Evolutionary conservation across 2,888 invertebrate species (phyloP), one percentile per base, ranked within the genome.

Genomic region (Dioctria linearis): DNA sequence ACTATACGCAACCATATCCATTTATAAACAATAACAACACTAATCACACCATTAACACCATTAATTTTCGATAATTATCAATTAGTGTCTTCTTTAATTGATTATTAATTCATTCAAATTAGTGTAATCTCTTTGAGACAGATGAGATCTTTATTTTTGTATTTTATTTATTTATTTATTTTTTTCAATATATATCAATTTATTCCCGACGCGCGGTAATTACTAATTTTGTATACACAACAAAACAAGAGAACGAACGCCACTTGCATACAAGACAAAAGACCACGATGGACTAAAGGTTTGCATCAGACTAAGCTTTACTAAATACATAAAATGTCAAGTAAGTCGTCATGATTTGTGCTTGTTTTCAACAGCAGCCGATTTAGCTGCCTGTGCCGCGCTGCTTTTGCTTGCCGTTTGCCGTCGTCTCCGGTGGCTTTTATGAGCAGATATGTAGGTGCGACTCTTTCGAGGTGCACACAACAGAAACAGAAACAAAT

Each of bases 251-350:
- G 63, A 51, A 37, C 9, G 57, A 63, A 6, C 61, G 61, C 46
- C 63, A 49, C 63, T 25, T 46, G 76, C 11, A 79, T 49, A 40
- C 81, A 76, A 69, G 76, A 75, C 76, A 80, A 71, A 79, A 79
- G 82, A 82, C 59, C 82, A 69, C 82, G 71, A 80, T 82, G 80
- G 80, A 80, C 82, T 82, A 82, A 78, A 80, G 79, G 80, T 81
- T 76, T 80, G 43, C 79, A 82, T 63, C 80, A 46, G 61, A 79
- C 79, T 79, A 71, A 79, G 61, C 79, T 63, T 40, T 25, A 79
- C 63, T 71, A 79, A 79, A 79, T 79, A 79, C 79, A 79, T 71
- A 71, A 71, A 61, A 79, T 61, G 71, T 71, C 79, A 71, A 63
- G 57, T 43, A 42, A 67, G 59, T 79, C 49, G 79, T 79, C 79